phyloP scores from a whole-genome alignment of 1,140 invertebrate species.

The Sycobia sp. region DNA sequence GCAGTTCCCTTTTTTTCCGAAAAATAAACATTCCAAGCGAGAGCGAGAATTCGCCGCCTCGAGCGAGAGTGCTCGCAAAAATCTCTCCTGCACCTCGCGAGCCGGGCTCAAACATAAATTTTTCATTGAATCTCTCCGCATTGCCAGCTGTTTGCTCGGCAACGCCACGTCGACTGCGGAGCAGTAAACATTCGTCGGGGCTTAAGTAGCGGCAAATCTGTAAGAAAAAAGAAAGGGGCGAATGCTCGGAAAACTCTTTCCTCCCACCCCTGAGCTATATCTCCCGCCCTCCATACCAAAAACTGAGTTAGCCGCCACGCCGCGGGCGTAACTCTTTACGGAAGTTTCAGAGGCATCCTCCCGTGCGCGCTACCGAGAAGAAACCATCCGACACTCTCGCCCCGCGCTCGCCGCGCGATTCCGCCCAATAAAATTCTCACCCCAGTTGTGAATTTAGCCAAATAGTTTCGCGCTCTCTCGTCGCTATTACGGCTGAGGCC shows the following conservation, averaged over 20 bases:
- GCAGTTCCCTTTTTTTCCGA: no score
- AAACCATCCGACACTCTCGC: slow-evolving; percentile 44
- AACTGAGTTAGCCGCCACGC: slow-evolving; percentile 47
- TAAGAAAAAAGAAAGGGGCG: slow-evolving; percentile 42
- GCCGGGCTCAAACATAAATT: no score
- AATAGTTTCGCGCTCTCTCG: slow-evolving; percentile 37
- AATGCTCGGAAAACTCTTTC: slow-evolving; percentile 28
- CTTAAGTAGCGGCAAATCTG: slow-evolving; percentile 34
- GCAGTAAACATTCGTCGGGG: neutral
- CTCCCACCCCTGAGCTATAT: no score
- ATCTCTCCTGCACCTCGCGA: no score
- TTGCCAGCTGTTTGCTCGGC: no score
- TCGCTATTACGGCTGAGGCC: slow-evolving; percentile 1
- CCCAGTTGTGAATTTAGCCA: slow-evolving; percentile 50
- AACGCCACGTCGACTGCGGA: no score
- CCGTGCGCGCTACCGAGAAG: no score
- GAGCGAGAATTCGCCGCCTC: no score
- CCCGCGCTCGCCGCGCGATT: slow-evolving; percentile 29
- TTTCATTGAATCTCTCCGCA: no score
- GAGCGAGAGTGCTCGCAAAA: no score
- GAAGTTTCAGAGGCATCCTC: slow-evolving; percentile 49
- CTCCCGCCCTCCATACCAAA: neutral
- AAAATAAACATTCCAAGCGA: no score
- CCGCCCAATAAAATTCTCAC: slow-evolving; percentile 49
- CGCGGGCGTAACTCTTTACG: slow-evolving; percentile 38